These are phyloP conservation scores for Eleginops maclovinus DNA, from an alignment of 2,113 vertebrate species.

Conservation along the genomic window DNA sequence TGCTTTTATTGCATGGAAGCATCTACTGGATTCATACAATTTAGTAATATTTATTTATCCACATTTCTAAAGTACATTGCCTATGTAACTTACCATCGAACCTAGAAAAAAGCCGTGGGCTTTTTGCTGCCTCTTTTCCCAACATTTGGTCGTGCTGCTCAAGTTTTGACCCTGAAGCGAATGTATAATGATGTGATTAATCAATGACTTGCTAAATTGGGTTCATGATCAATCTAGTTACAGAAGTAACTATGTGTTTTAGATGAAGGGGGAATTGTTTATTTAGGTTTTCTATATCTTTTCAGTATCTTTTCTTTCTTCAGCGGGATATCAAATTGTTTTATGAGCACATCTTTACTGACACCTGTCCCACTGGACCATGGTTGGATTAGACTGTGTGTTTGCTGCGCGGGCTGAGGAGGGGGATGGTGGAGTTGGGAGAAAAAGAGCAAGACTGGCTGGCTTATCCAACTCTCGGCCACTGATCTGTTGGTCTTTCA, in stretches of 20 bases:
- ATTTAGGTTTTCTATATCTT: neutral
- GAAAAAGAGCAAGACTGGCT: neutral
- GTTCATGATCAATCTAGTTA: neutral
- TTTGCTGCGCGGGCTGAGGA: neutral
- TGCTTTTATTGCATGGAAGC: neutral
- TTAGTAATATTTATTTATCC: neutral
- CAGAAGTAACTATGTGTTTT: too few species aligned
- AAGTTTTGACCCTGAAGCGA: neutral
- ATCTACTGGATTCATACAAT: neutral
- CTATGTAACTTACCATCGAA: neutral
- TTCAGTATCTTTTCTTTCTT: slow-evolving; percentile 8
- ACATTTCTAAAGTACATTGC: too few species aligned
- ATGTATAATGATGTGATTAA: neutral
- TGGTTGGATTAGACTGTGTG: slow-evolving; percentile 5
- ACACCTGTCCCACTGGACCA: neutral
- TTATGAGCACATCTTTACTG: neutral
- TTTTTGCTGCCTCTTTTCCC: neutral
- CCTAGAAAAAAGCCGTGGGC: neutral
- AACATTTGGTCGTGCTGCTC: neutral
- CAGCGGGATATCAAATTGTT: neutral
- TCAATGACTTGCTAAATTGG: neutral
- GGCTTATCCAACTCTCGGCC: slow-evolving; percentile 47
- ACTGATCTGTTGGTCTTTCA: slow-evolving; percentile 59
- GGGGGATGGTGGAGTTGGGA: neutral
- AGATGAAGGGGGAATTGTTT: neutral